A percentile compares a stretch with the other conserved stretches of the same genome.
phyloP scores from a whole-genome alignment of 1,140 invertebrate species.

The Drosophila cardini region DNA sequence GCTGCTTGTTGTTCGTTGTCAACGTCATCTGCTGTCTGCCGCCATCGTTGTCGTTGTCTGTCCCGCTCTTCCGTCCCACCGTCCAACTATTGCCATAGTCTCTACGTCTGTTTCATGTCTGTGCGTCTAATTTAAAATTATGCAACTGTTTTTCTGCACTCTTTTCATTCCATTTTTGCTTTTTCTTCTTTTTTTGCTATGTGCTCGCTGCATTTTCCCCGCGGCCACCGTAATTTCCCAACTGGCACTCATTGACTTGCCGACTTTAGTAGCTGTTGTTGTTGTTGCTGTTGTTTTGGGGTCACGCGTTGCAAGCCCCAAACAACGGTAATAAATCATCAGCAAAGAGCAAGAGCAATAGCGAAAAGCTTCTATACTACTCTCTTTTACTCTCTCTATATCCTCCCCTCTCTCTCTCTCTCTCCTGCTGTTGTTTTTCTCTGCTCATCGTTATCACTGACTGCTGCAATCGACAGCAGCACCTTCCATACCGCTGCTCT shows the following conservation, averaged over 20 bases:
- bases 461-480: constrained; percentile 75
- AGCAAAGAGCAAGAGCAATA: constrained; percentile 38
- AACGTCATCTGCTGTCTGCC: constrained; percentile 66
- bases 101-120: constrained; percentile 69
- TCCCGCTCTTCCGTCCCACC: constrained; percentile 28
- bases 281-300: constrained; percentile 68
- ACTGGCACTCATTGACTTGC: constrained; percentile 73
- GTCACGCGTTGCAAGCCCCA: constrained; percentile 78
- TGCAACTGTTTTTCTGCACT: constrained; percentile 59
- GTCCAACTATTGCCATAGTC: constrained; percentile 27
- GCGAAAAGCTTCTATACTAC: too few species aligned
- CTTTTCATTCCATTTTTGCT: constrained; percentile 12
- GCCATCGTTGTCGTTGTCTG: constrained; percentile 21
- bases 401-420: not conserved
- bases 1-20: constrained; percentile 31
- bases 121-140: constrained; percentile 80
- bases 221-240: constrained; percentile 55
- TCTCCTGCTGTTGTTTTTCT: constrained; percentile 55
- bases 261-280: constrained; percentile 37
- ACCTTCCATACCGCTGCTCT: not conserved
- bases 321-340: constrained; percentile 80
- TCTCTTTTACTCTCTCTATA: too few species aligned
- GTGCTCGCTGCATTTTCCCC: constrained; percentile 21
- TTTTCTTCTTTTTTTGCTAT: constrained; percentile 10
- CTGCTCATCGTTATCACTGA: constrained; percentile 78